Conservation (phyloP, 2,888 invertebrate genomes). For the Cephalotes varians region DNA sequence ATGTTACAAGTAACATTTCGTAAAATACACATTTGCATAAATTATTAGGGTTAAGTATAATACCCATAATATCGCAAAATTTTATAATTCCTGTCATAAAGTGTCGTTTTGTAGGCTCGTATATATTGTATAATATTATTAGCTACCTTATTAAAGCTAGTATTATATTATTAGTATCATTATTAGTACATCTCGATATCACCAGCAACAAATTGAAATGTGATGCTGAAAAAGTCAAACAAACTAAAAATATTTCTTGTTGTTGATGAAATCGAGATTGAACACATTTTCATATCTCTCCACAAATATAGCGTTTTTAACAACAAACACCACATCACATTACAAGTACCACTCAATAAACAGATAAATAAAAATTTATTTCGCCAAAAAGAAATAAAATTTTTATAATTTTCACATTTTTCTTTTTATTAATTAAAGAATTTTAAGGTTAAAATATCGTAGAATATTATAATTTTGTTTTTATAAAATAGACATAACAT, state of each 20-base stretch:
- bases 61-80: conserved; percentile 42
- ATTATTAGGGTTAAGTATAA: conserved; percentile 52
- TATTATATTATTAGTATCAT: conserved; percentile 36
- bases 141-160: conserved; percentile 41
- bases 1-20: conserved; percentile 33
- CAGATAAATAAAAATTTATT: conserved; percentile 19
- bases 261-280: conserved; percentile 39
- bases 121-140: conserved; percentile 2
- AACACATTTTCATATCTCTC: conserved; percentile 52
- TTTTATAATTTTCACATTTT: not conserved
- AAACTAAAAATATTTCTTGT: conserved; percentile 2
- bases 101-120: conserved; percentile 30
- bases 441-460: not conserved
- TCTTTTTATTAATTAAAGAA: not conserved
- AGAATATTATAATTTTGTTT: not conserved
- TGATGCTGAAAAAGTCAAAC: not conserved
- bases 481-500: not conserved
- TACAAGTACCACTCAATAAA: conserved; percentile 16
- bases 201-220: conserved; percentile 16
- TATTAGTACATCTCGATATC: conserved; percentile 43
- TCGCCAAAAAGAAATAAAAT: not conserved
- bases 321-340: not conserved
- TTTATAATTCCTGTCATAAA: conserved; percentile 31
- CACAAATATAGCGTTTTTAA: conserved; percentile 35
- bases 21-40: conserved; percentile 43